Base-by-base conservation (phyloP, 1,140 invertebrate genomes). In the Dermatophagoides farinae region DNA sequence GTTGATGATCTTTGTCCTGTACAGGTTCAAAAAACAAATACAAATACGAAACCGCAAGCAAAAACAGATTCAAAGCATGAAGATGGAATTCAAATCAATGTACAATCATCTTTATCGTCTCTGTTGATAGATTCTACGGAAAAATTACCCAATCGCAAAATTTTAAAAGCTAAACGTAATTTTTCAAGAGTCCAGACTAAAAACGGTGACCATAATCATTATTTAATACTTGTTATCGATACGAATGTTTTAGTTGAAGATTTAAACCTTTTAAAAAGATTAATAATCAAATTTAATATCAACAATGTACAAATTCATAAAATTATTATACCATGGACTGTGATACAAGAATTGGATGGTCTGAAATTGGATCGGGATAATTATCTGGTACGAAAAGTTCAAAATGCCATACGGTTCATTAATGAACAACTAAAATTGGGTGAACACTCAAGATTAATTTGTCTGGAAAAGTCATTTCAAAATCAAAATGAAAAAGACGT, bases 311-410 rank as follows among this genome's bases (percentile, higher is more conserved):
- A 57, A 44, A 41, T 60, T 37, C 1, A 60, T 12, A 20, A 46
- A 50, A 18, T 60, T 37, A 50, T 60, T 11, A 31, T 60, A 37
- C 58, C 58, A 22, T 50, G 46, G 58, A 23, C 47, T 49, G 58
- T 60, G 10, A 12, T 60, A 22, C 58, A 60, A 52, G 58, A 60
- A 25, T 52, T 60, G 46, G 58, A 60, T 50, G 43, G 44, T 16
- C 14, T 60, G 8, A 60, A 60, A 43, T n/a, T 43, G 39, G 43
- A 22, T 41, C 18, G 14, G 5, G 20, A 50, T 18, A 50, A 25
- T 5, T 12, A n/a, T 12, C 12, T 20, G 12, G 16, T 11, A 5
- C 2, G n/a, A 58, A 58, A 43, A 20, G 44, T 37, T 50, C 23
- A 31, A 25, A 31, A 23, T 38, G 50, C 46, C 18, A 60, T 60